Evolutionary conservation across 2,888 invertebrate species (phyloP), one percentile per base, ranked within the genome.

Genomic region (Tenthredo notha): DNA sequence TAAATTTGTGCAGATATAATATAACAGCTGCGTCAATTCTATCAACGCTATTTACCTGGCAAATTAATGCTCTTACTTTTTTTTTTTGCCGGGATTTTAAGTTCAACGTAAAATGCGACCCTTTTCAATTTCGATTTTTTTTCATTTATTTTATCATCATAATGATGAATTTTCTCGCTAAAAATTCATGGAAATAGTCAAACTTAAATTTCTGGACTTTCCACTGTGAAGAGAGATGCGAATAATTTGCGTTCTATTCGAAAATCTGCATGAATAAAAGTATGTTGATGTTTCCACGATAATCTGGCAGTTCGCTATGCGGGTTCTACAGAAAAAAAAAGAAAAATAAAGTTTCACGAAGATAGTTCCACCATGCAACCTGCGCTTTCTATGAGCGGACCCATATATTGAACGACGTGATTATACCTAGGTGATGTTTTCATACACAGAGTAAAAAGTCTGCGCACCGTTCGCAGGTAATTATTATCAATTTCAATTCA

Each of bases 301-400:
- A 43, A 43, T 74, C 74, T 74, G 43, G 7, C 21, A 43, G 43
- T 74, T 40, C 29, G 43, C 12, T 21, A 74, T 43, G 74, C 74
- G 74, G 74, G 74, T 74, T 74, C 21, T 2, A 54, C 43, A 21
- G 21, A n/a, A 74, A 5, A 12, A 72, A 72, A n/a, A 43, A 33
- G 12, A 12, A 72, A 72, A n/a, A 43, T 4, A 33, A 67, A 67
- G n/a, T 21, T 21, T 72, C 43, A 43, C 40, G 43, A 21, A 21
- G 21, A 74, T 74, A 74, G 43, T 74, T 74, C 40, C 74, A 25
- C 21, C 74, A 43, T 21, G 74, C 21, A 43, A 25, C 74, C 43
- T 74, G 74, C 74, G 74, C 74, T 74, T 74, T 43, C 74, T 43
- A 74, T 40, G 0, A 40, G 1, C 21, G 25, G 18, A 21, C 74